Evolutionary conservation across 1,140 invertebrate genomes (phyloP).

Genomic region (Campoletis sonorensis): DNA sequence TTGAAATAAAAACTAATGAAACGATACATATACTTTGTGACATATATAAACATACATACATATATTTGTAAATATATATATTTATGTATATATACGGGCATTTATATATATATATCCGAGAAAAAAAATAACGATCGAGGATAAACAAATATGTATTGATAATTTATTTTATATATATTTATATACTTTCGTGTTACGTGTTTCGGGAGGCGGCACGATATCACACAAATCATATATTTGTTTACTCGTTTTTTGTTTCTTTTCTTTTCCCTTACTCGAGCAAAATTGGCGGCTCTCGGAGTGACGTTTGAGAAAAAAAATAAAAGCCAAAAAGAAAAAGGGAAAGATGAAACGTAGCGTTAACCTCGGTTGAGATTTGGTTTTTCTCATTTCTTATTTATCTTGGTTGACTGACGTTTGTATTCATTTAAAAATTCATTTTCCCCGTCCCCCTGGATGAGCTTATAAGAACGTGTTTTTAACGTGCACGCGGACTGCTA

Average conservation of each 20-base stretch:
- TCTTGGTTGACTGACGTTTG: no score
- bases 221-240: no score
- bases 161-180: no score
- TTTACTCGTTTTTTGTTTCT: background rate
- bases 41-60: conserved; percentile 10
- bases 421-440: no score
- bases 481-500: no score
- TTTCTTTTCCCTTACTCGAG: conserved; percentile 22
- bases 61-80: no score
- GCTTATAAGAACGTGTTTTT: no score
- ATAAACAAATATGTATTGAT: no score
- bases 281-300: conserved; percentile 49
- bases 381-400: no score
- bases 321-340: conserved; percentile 11
- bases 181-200: no score
- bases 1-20: background rate
- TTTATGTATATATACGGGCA: conserved; percentile 26
- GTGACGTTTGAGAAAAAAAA: background rate
- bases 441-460: background rate
- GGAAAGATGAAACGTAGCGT: conserved; percentile 25
- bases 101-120: background rate
- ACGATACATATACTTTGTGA: background rate
- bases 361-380: background rate
- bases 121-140: no score
- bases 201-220: background rate